A percentile compares a stretch with the other conserved stretches of the same genome.
Conservation (phyloP, 2,888 invertebrate species). For the Listrodromus nycthemerus region DNA sequence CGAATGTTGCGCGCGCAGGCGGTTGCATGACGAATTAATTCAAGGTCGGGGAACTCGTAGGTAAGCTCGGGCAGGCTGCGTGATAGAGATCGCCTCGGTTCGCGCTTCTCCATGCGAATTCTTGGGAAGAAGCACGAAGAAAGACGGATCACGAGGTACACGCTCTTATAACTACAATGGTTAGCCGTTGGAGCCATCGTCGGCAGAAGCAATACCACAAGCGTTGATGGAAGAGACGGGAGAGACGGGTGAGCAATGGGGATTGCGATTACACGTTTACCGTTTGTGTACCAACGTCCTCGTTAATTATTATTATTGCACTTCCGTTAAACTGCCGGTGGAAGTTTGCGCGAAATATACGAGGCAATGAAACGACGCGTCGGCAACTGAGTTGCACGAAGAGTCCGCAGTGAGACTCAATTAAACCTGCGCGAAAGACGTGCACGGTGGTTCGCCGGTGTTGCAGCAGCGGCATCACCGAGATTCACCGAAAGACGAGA, state of each 20-base stretch:
- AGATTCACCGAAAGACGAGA: neutral
- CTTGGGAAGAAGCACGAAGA: constrained; percentile 16
- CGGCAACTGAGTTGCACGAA: neutral
- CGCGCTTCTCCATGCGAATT: constrained; percentile 40
- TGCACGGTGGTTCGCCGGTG: neutral
- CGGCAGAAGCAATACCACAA: constrained; percentile 15
- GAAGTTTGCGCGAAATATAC: constrained; percentile 44
- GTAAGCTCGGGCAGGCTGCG: constrained; percentile 40
- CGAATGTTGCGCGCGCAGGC: constrained; percentile 20
- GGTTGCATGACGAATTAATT: constrained; percentile 70
- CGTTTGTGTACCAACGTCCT: constrained; percentile 43
- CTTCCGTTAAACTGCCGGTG: constrained; percentile 61
- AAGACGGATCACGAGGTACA: neutral
- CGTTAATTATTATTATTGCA: constrained; percentile 64
- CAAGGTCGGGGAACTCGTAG: constrained; percentile 71
- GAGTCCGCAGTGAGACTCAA: constrained; percentile 34
- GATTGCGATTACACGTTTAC: constrained; percentile 38
- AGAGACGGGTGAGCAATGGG: neutral
- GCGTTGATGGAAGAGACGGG: neutral
- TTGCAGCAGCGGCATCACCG: neutral
- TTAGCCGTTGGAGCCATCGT: constrained; percentile 4
- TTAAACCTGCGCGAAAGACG: constrained; percentile 48
- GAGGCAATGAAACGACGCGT: constrained; percentile 51
- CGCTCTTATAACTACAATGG: constrained; percentile 4
- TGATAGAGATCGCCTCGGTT: constrained; percentile 57